Base-by-base conservation (phyloP, 1,140 invertebrate genomes). In the Meloidogyne floridensis region DNA sequence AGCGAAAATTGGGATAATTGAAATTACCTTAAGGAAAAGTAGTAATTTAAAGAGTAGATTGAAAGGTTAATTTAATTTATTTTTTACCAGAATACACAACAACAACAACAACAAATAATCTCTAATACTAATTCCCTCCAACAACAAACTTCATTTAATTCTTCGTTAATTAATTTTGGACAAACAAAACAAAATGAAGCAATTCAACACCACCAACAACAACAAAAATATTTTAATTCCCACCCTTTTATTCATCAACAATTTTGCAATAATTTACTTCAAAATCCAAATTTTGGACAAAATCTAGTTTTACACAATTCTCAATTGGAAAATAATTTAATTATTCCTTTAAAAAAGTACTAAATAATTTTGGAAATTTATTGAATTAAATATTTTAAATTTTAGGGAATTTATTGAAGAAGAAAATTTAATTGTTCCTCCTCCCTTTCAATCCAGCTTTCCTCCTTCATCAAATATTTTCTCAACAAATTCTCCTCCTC, bases 371-470 rank as follows among this genome's bases (percentile, higher is more conserved):
- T 13, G 11, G 2, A 65, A 5, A 59, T 15, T 65, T 65, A 6
- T 7, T n/a, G 7, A 65, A 18, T n/a, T 15, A 65, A 65, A 15
- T 15, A 59, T 4, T 59, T 59, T 59, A 59, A 65, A 6, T 65
- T 65, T 65, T n/a, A 65, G 59, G n/a, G 59, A 65, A 18, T 6
- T 65, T 65, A 65, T 65, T n/a, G 59, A 65, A 65, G 59, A 65
- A n/a, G 59, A 65, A n/a, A 65, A 65, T n/a, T 15, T n/a, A 18
- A 4, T 65, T n/a, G 13, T n/a, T 65, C 59, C n/a, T 2, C n/a
- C n/a, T 7, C 2, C 59, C 6, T 65, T 65, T 5, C 59, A 65
- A 65, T 18, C n/a, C n/a, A 15, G 59, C 4, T 7, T n/a, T 18
- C n/a, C 59, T 65, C 7, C n/a, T n/a, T n/a, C 59, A n/a, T 6